Conservation (phyloP, 1,140 invertebrate species). For the Platorchestia sp. region DNA sequence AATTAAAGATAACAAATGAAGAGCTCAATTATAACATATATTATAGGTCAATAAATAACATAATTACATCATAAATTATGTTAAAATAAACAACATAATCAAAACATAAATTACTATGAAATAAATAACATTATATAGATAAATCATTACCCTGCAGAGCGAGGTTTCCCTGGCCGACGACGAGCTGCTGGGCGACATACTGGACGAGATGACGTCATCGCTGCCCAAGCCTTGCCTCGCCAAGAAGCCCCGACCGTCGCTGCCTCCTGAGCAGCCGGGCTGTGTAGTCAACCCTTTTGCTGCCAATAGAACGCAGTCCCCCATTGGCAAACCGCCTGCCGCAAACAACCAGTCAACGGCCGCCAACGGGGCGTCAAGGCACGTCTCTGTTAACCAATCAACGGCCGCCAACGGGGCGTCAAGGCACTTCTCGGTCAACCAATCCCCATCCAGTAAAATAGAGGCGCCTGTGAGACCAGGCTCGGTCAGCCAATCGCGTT, state of each 20-base stretch:
- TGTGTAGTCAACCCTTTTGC: constrained; percentile 60
- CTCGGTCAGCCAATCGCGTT: not conserved
- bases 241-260: constrained; percentile 56
- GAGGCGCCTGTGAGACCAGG: not conserved
- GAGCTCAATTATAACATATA: too few relatives aligned
- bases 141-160: constrained; percentile 28
- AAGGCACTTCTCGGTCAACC: not conserved
- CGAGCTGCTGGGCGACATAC: constrained; percentile 59
- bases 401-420: too few relatives aligned
- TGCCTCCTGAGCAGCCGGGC: not conserved
- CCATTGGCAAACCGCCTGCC: not conserved
- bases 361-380: not conserved
- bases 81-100: too few relatives aligned
- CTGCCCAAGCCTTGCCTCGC: constrained; percentile 60
- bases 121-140: too few relatives aligned
- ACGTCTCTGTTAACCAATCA: not conserved
- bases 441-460: not conserved
- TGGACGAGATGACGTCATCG: constrained; percentile 57
- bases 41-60: too few relatives aligned
- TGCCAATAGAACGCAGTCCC: not conserved
- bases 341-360: not conserved
- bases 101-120: too few relatives aligned
- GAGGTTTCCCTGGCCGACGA: constrained; percentile 59
- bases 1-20: too few relatives aligned
- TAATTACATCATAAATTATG: too few relatives aligned